Percentiles rank a stretch among this genome's conserved stretches.
Conservation (phyloP, 2,797 vertebrate species). For the Enteromius treurensis region DNA sequence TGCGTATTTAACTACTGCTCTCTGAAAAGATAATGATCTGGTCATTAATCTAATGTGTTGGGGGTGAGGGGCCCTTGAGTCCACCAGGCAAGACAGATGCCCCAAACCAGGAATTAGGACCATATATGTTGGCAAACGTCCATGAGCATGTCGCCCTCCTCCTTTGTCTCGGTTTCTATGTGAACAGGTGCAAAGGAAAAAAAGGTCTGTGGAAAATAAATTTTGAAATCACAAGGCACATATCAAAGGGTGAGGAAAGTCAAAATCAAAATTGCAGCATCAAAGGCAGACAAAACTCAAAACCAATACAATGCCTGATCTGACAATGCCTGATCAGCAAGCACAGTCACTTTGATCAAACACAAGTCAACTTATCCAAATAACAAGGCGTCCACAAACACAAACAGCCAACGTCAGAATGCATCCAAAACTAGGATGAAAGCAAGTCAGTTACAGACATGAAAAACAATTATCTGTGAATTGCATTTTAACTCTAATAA, state of each 20-base stretch:
- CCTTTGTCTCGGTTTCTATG: constrained; percentile 10
- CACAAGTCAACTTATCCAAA: constrained; percentile 26
- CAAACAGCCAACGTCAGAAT: neutral
- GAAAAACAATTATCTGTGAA: constrained; percentile 21
- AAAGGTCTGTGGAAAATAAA: constrained; percentile 12
- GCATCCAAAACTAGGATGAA: constrained; percentile 2
- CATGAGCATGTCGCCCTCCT: constrained; percentile 16
- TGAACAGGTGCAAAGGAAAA: constrained; percentile 17
- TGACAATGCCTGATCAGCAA: constrained; percentile 27
- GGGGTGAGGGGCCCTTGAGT: constrained; percentile 18
- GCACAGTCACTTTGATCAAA: constrained; percentile 31
- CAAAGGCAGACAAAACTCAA: constrained; percentile 38
- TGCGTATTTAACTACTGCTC: constrained; percentile 24
- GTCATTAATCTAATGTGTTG: constrained; percentile 52
- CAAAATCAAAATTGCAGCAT: constrained; percentile 39
- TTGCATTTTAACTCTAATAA: constrained; percentile 26
- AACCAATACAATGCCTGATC: constrained; percentile 36
- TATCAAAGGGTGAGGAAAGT: constrained; percentile 40
- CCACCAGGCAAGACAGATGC: constrained; percentile 35
- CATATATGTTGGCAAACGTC: constrained; percentile 21
- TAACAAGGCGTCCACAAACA: constrained; percentile 20
- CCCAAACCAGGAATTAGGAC: constrained; percentile 18
- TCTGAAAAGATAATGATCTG: constrained; percentile 39
- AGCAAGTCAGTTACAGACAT: neutral
- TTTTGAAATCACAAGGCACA: constrained; percentile 33